These are phyloP conservation scores for Chiroxiphia lanceolata DNA, from an alignment of 2,797 vertebrate genomes.

Conservation along the genomic window DNA sequence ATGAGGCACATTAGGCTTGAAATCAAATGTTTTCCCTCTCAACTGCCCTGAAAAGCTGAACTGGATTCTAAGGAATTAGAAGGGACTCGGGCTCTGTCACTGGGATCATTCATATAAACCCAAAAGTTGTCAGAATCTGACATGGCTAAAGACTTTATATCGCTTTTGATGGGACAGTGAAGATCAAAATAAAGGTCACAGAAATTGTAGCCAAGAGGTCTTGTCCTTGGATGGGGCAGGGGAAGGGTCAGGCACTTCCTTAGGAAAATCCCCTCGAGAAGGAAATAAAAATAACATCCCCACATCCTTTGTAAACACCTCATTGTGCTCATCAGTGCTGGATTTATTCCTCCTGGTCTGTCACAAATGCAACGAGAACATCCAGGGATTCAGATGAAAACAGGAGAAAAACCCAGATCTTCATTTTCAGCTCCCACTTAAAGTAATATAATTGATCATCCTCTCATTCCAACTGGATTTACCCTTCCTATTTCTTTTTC, in stretches of 20 bases:
- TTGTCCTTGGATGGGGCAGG: background rate
- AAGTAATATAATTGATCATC: background rate
- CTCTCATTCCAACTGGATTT: background rate
- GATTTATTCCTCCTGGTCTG: background rate
- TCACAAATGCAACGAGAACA: background rate
- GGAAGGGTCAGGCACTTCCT: background rate
- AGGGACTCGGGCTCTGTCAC: background rate
- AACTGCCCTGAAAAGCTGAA: background rate
- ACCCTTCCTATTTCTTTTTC: background rate
- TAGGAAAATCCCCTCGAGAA: background rate
- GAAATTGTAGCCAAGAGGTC: background rate
- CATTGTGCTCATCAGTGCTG: background rate
- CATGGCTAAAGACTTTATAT: background rate
- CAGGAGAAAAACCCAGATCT: accelerated
- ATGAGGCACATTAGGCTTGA: background rate
- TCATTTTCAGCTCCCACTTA: background rate
- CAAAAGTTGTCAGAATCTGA: background rate
- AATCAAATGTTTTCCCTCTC: background rate
- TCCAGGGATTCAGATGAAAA: background rate
- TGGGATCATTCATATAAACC: background rate
- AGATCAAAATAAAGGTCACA: background rate
- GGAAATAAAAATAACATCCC: background rate
- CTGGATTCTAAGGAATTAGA: background rate
- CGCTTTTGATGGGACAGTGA: background rate
- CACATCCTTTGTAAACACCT: background rate